These are phyloP conservation scores for Erpobdella octoculata DNA, from an alignment of 2,888 invertebrate genomes.

Conservation along the genomic window DNA sequence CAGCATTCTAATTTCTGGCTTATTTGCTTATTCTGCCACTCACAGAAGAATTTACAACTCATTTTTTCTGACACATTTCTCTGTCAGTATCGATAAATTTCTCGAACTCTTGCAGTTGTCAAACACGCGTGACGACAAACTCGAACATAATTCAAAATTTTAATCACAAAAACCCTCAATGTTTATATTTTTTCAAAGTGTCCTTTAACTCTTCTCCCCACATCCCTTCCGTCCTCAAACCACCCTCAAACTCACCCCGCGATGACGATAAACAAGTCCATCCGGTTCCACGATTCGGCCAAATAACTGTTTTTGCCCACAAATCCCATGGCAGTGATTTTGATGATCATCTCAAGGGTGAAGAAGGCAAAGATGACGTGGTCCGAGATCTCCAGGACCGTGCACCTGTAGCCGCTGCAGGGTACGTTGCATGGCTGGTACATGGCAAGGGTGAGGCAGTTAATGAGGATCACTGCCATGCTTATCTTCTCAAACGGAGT, in stretches of 20 bases:
- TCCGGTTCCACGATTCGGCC: conserved; percentile 95
- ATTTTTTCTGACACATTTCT: no score
- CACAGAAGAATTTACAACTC: no score
- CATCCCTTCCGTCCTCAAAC: background rate
- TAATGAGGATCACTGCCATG: conserved; percentile 93
- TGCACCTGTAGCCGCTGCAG: conserved; percentile 57
- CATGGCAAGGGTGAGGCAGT: conserved; percentile 98
- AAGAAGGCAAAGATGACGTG: conserved; percentile 98
- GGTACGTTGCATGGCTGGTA: conserved; percentile 83
- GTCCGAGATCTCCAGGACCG: conserved; percentile 73
- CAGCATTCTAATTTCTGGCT: no score
- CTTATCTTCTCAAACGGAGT: conserved; percentile 98
- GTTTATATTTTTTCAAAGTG: no score
- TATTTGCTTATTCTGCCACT: no score
- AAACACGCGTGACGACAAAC: no score
- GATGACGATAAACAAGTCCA: conserved; percentile 93
- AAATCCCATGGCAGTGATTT: conserved; percentile 78
- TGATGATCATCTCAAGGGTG: conserved; percentile 87
- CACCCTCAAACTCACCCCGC: conserved; percentile 69
- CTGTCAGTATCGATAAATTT: no score
- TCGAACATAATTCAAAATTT: no score
- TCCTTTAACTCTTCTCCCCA: no score
- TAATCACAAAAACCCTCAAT: no score
- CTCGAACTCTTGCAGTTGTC: no score
- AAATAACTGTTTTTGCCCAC: conserved; percentile 78